Base-by-base conservation (phyloP, 2,888 invertebrate species). In the Trimorus sp. region DNA sequence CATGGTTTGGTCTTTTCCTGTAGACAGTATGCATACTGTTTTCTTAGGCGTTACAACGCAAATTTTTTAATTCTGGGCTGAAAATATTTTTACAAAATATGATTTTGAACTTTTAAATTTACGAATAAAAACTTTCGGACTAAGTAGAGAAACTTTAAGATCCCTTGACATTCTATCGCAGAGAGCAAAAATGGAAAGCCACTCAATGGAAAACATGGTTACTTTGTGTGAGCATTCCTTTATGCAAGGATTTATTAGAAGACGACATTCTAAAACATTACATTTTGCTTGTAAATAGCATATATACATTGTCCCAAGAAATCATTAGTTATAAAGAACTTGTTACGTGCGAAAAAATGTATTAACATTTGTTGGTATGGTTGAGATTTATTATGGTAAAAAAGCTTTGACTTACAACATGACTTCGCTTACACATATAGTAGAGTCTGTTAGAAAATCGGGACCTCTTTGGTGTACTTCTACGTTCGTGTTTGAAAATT, bases 401-500 rank as follows among this genome's bases (percentile, higher is more conserved):
- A 54, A 66, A 15, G 60, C 51, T 9, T 84, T 84, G 77, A 84
- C 85, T 9, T 85, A 79, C 56, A 85, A 84, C 49, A 42, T 85
- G 2, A 82, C 82, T 54, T 63, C 49, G 11, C 15, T 85, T 9
- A 11, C 79, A 9, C 83, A 85, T 69, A n/a, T 79, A 14, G 37
- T 60, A 7, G 53, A 84, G 53, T 82, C 83, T 12, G 82, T 84
- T 9, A 26, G 62, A 45, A 51, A 68, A 53, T 75, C 66, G 15
- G 83, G 84, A 53, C 83, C 83, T 42, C 14, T 84, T 14, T 84
- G 71, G 68, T 37, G 66, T 7, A 81, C 81, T 15, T 84, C 85
- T 14, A 73, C 84, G 0, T 84, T 83, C 60, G 62, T 60, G 0
- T 84, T 70, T 56, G 84, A 84, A 62, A 76, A 38, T 54, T 63